phyloP scores from a whole-genome alignment of 2,888 invertebrate genomes.

The Acanthopleura granulata region DNA sequence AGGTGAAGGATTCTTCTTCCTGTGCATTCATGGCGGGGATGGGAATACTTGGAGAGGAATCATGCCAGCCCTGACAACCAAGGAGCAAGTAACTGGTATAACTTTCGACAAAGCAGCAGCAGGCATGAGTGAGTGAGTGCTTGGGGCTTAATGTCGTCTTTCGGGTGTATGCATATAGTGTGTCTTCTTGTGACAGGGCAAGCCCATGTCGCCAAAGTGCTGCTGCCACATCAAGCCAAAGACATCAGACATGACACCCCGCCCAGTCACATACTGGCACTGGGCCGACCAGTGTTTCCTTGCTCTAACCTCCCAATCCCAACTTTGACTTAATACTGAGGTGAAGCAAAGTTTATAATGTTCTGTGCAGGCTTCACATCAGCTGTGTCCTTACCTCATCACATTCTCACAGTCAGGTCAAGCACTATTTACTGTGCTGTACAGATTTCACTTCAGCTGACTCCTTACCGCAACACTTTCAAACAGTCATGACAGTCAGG shows the following conservation, averaged over 20 bases:
- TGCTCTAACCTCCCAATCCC: too few relatives aligned
- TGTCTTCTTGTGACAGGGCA: too few relatives aligned
- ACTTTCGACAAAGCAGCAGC: too few relatives aligned
- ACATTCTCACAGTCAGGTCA: background rate
- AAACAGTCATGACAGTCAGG: slow-evolving; percentile 37
- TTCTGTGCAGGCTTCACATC: background rate
- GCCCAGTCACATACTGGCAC: too few relatives aligned
- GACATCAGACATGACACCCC: too few relatives aligned
- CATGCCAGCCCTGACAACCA: slow-evolving; percentile 51
- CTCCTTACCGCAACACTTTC: background rate
- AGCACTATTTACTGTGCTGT: slow-evolving; percentile 21
- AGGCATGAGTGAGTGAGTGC: too few relatives aligned
- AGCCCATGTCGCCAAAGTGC: too few relatives aligned
- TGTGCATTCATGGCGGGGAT: slow-evolving; percentile 33
- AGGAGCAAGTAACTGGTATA: background rate
- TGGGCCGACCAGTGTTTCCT: too few relatives aligned
- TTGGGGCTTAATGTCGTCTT: too few relatives aligned
- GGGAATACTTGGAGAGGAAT: slow-evolving; percentile 33
- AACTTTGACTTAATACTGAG: too few relatives aligned
- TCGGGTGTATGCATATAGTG: too few relatives aligned
- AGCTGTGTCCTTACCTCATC: background rate
- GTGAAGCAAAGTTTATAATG: slow-evolving; percentile 47
- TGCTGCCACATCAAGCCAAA: too few relatives aligned
- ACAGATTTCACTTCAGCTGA: slow-evolving; percentile 40
- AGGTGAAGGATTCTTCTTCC: slow-evolving; percentile 42